These are phyloP conservation scores for Eupithecia vulgata DNA, from an alignment of 2,888 invertebrate genomes.

Conservation along the genomic window DNA sequence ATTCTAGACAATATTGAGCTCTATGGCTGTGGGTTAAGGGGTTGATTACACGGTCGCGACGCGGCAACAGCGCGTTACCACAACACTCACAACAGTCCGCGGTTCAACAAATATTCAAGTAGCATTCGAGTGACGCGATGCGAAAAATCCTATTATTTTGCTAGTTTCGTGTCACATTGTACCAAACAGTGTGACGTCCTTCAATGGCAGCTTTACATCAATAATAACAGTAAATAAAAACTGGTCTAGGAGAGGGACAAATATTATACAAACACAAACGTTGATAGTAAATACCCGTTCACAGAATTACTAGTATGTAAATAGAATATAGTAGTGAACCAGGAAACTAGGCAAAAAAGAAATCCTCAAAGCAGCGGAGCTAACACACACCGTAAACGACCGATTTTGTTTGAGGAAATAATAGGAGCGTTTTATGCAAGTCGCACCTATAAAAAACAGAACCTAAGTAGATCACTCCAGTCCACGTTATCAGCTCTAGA, in stretches of 20 bases:
- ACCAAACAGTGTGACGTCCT: slow-evolving; percentile 36
- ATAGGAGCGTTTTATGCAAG: background rate
- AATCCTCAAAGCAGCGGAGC: background rate
- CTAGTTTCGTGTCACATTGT: slow-evolving; percentile 45
- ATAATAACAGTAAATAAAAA: background rate
- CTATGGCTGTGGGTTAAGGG: slow-evolving; percentile 28
- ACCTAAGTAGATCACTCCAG: background rate
- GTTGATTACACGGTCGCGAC: slow-evolving; percentile 17
- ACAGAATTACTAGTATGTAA: background rate
- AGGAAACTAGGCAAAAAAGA: background rate
- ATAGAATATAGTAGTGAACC: background rate
- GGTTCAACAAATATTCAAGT: slow-evolving; percentile 30
- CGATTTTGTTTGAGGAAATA: background rate
- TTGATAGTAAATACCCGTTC: background rate
- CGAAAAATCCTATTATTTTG: slow-evolving; percentile 49
- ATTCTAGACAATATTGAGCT: slow-evolving; percentile 32
- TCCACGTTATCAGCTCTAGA: slow-evolving; percentile 8
- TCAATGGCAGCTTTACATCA: slow-evolving; percentile 16
- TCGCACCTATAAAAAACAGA: background rate
- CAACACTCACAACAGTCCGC: slow-evolving; percentile 36
- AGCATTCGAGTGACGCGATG: slow-evolving; percentile 40
- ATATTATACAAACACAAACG: background rate
- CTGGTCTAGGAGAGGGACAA: background rate
- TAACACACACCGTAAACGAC: background rate
- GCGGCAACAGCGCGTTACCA: slow-evolving; percentile 4